Evolutionary conservation across 2,797 vertebrate genomes (phyloP), one percentile per base, ranked within the genome.

Genomic region (Danio kyathit): DNA sequence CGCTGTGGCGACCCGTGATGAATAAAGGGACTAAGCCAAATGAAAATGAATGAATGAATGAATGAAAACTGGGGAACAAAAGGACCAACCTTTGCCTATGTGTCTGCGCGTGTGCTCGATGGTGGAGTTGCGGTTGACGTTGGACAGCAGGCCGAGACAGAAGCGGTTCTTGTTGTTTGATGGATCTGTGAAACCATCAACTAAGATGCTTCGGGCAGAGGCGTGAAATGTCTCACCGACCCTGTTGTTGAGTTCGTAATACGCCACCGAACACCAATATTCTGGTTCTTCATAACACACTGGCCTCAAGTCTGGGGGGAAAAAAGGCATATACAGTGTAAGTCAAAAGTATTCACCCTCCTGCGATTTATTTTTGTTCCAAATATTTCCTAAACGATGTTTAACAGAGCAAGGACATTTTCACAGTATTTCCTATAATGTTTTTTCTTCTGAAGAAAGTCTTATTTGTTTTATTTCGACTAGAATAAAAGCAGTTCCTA

Each of bases 91-190:
- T 95, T 98, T 99, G 90, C 97, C 97, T 89, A 99, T 99, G 92
- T 99, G 97, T 82, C 97, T 93, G 82, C 97, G 95, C 1, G 97
- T 99, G 90, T 98, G 97, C 82, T 99, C 98, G 81, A 99, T 99
- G 46, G 98, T 99, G 65, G 98, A 98, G 91, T 99, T 99, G 85
- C 97, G 95, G 93, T 99, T 99, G 83, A 99, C 97, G 5, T 99
- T 99, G 80, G 98, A 99, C 7, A 99, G 93, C 46, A 99, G 95
- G 82, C 98, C 98, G 6, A 99, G 95, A 83, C 98, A 99, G 94
- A 99, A 99, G 79, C 98, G 95, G 89, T 96, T 98, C 90, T 95
- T 97, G 92, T 97, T 99, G 90, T 97, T 98, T 70, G 97, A 97
- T 0, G 97, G 98, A 89, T 99, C 97, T 0, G 98, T 99, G 92